phyloP scores from a whole-genome alignment of 2,113 vertebrate genomes.

The Sebastes schlegelii region DNA sequence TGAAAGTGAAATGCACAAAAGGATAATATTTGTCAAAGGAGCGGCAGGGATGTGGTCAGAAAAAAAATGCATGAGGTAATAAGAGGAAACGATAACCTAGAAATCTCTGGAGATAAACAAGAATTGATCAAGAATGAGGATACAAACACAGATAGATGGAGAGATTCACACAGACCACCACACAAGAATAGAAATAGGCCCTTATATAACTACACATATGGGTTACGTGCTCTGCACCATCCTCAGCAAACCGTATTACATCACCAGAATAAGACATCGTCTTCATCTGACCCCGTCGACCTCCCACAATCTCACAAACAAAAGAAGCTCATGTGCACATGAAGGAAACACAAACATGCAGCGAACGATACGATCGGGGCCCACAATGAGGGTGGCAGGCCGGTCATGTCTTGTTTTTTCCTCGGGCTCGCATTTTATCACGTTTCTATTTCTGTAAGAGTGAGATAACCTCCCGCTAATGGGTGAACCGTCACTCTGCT shows the following conservation, averaged over 20 bases:
- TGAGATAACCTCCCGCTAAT: constrained; percentile 43
- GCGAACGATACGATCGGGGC: constrained; percentile 16
- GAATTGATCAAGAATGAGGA: constrained; percentile 3
- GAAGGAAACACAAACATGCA: constrained; percentile 17
- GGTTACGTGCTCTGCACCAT: constrained; percentile 6
- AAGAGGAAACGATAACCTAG: neutral
- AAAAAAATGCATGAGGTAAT: neutral
- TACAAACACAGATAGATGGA: neutral
- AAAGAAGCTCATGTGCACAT: neutral
- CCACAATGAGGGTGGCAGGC: constrained; percentile 12
- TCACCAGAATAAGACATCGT: constrained; percentile 36
- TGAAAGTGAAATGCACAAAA: constrained; percentile 21
- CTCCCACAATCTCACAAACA: neutral
- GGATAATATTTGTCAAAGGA: neutral
- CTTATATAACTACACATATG: constrained; percentile 59
- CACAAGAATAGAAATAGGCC: constrained; percentile 16
- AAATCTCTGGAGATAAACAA: neutral
- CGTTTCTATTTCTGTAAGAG: constrained; percentile 52
- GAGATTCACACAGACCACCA: neutral
- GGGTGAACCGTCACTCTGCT: constrained; percentile 22
- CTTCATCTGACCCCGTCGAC: constrained; percentile 28
- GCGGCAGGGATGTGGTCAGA: neutral
- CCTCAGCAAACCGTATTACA: constrained; percentile 45
- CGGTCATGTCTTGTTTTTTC: constrained; percentile 19
- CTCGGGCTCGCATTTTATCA: constrained; percentile 38